Conservation (phyloP, 2,888 invertebrate genomes). For the Cerastoderma edule region DNA sequence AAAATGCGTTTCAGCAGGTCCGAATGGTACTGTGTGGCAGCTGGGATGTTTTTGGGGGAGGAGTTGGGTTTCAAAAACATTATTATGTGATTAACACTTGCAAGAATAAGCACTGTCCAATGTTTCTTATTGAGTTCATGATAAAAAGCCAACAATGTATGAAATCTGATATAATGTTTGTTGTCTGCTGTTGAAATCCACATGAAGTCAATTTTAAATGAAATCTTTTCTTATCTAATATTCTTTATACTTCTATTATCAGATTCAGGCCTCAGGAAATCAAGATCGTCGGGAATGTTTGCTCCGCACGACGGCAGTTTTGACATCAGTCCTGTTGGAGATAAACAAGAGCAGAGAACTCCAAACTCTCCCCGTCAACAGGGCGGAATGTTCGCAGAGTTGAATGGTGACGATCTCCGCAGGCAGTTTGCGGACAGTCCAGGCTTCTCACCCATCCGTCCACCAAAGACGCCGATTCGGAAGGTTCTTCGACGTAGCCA, state of each 20-base stretch:
- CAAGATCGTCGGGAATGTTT: constrained; percentile 55
- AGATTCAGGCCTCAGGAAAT: constrained; percentile 37
- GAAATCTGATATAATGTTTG: too few relatives aligned
- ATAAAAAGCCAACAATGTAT: too few relatives aligned
- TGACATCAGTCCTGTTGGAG: constrained; percentile 49
- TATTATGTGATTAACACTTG: too few relatives aligned
- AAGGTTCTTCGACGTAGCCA: constrained; percentile 50
- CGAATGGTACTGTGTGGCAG: too few relatives aligned
- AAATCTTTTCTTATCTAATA: not conserved
- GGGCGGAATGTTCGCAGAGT: constrained; percentile 27
- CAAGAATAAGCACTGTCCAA: too few relatives aligned
- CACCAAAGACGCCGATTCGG: constrained; percentile 52
- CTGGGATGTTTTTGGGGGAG: too few relatives aligned
- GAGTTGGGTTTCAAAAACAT: too few relatives aligned
- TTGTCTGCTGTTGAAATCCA: too few relatives aligned
- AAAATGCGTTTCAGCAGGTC: too few relatives aligned
- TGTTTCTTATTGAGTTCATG: too few relatives aligned
- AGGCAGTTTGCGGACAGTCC: constrained; percentile 60
- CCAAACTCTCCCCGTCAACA: constrained; percentile 52
- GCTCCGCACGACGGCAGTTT: constrained; percentile 36
- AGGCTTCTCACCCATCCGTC: constrained; percentile 58
- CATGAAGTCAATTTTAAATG: not conserved
- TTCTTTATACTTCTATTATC: constrained; percentile 1
- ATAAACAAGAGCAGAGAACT: constrained; percentile 24
- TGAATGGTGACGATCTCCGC: constrained; percentile 26